Evolutionary conservation across 2,797 vertebrate genomes (phyloP).

Genomic region (Leptodactylus fallax): DNA sequence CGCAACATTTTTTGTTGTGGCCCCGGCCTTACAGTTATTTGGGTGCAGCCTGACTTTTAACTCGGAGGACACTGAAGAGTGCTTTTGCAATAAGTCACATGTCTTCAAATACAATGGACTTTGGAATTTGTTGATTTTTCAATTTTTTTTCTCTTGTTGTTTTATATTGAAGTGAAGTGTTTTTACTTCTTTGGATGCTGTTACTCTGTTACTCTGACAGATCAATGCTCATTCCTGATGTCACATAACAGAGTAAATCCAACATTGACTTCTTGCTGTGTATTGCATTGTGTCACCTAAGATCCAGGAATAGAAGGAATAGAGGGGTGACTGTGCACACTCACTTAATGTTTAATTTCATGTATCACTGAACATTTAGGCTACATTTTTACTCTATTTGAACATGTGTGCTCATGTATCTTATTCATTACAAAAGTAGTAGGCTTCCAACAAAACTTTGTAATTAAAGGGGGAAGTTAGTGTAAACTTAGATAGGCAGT

Average conservation of each 20-base stretch:
- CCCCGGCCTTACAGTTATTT: no score
- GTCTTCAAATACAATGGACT: no score
- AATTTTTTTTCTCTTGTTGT: no score
- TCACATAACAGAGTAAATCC: background rate
- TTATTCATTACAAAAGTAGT: slow-evolving; percentile 47
- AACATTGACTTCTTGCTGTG: background rate
- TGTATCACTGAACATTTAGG: slow-evolving; percentile 46
- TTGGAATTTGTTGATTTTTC: no score
- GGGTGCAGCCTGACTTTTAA: no score
- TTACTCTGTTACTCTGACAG: no score
- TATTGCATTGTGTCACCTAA: slow-evolving; percentile 26
- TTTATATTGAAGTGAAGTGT: no score
- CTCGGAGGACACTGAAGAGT: no score
- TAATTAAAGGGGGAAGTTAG: background rate
- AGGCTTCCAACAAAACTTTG: slow-evolving; percentile 20
- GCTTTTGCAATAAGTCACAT: no score
- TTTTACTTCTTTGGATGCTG: no score
- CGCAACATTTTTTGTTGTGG: no score
- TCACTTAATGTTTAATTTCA: slow-evolving; percentile 58
- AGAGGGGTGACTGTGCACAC: slow-evolving; percentile 5
- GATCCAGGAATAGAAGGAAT: background rate
- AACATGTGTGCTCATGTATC: slow-evolving; percentile 41
- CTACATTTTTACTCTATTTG: slow-evolving; percentile 40
- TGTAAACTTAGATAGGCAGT: no score
- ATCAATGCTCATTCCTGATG: slow-evolving; percentile 20